Evolutionary conservation across 2,797 vertebrate genomes (phyloP).

Genomic region (Diglossa cyanea): DNA sequence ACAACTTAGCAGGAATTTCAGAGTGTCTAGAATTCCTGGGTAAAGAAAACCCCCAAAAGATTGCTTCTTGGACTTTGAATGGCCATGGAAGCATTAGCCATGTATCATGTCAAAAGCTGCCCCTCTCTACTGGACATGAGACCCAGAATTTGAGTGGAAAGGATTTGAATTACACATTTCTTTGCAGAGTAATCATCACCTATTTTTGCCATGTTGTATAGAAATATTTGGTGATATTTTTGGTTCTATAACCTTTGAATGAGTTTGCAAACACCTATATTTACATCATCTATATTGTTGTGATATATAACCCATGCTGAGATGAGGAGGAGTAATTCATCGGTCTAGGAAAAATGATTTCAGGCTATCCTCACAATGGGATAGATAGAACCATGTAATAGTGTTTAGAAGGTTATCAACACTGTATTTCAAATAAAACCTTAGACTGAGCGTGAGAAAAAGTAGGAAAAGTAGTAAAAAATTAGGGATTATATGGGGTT

Average conservation of each 20-base stretch:
- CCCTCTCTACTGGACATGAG: rapidly evolving
- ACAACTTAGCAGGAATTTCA: background rate
- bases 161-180: background rate
- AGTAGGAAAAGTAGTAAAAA: background rate
- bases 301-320: background rate
- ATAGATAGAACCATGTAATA: background rate
- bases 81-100: background rate
- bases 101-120: background rate
- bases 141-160: background rate
- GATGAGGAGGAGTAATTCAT: background rate
- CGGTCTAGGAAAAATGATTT: background rate
- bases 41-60: background rate
- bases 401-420: background rate
- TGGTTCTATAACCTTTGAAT: background rate
- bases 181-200: background rate
- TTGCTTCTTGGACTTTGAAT: background rate
- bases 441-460: background rate
- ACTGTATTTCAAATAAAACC: background rate
- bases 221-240: background rate
- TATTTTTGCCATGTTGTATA: background rate
- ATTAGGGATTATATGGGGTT: background rate
- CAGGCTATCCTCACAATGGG: background rate
- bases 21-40: background rate
- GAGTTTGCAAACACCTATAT: background rate
- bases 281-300: background rate